Percentiles rank a stretch among this genome's conserved stretches.
Conservation (phyloP, 2,797 vertebrate species). For the Moxostoma hubbsi region DNA sequence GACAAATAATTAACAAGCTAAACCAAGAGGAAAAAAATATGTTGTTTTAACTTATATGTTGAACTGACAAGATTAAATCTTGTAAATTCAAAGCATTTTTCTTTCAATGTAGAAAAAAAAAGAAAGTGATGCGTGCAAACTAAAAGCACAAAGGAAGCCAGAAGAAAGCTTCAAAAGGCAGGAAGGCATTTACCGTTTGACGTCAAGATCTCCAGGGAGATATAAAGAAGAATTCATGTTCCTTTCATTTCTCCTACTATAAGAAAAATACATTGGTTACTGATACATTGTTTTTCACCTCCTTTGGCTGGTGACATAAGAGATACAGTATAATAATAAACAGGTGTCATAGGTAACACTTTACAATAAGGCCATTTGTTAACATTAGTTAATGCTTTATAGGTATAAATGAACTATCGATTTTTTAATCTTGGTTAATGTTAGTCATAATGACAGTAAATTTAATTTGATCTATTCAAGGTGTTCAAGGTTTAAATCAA, state of each 20-base stretch:
- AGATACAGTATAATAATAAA: neutral
- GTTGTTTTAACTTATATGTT: too few relatives aligned
- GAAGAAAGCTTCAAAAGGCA: neutral
- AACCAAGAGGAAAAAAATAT: too few relatives aligned
- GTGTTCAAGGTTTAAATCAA: too few relatives aligned
- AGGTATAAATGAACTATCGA: too few relatives aligned
- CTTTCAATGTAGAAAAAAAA: neutral
- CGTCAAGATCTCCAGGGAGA: conserved; percentile 70
- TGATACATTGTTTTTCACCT: neutral
- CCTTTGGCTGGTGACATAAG: neutral
- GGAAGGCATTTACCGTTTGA: conserved; percentile 33
- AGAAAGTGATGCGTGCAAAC: neutral
- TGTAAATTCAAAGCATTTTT: neutral
- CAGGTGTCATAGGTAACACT: too few relatives aligned
- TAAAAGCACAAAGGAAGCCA: conserved; percentile 1
- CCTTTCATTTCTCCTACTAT: neutral
- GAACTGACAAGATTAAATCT: too few relatives aligned
- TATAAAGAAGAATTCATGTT: conserved; percentile 29
- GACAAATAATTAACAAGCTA: too few relatives aligned
- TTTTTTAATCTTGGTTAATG: too few relatives aligned
- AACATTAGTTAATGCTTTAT: too few relatives aligned
- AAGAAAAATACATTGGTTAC: neutral
- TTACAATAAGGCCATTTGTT: too few relatives aligned
- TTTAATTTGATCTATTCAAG: too few relatives aligned
- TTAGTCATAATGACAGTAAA: neutral